Base-by-base conservation (phyloP, 2,113 vertebrate genomes). In the Astatotilapia flaviijosephi region DNA sequence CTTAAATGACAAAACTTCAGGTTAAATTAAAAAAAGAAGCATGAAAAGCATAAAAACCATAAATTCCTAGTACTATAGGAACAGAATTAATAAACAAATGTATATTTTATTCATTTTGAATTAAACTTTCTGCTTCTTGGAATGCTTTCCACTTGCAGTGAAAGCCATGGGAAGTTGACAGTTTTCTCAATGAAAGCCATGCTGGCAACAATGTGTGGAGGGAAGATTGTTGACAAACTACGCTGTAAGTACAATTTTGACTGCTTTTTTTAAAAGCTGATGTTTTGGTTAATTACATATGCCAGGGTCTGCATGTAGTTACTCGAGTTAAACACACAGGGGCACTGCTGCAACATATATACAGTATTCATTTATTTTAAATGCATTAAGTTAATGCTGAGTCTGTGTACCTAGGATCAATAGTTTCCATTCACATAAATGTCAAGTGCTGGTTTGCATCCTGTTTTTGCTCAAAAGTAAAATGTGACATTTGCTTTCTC, bases 181-280 rank as follows among this genome's bases (percentile, higher is more conserved):
- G 98, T 99, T n/a, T 99, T 99, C 95, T 98, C 98, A 2, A 98
- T 99, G 96, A 99, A 99, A 94, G 96, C 97, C n/a, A 98, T 99
- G 98, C 93, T 99, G 92, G 97, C 99, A 21, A 98, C 98, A 11
- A 98, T 99, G 98, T 99, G 98, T 83, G 98, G 99, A 15, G 99
- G 99, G 4, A 99, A 99, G 88, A 98, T 99, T 70, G 97, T 98
- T 95, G 99, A 99, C 96, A 99, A 99, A 90, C 95, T 99, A 5
- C 96, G 98, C 91, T 99, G 99, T 99, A 90, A 99, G 99, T 98
- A 93, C 83, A 65, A 28, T 53, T 90, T 55, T 40, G 3, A 28
- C 7, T 11, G 1, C 8, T 9, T 9, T 23, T 9, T 2, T 77
- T 33, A 47, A 75, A 75, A 75, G 70, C 70, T 31, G 4, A 77